Evolutionary conservation across 2,797 vertebrate genomes (phyloP), one percentile per base, ranked within the genome.

Genomic region (Sebastes iracundus): DNA sequence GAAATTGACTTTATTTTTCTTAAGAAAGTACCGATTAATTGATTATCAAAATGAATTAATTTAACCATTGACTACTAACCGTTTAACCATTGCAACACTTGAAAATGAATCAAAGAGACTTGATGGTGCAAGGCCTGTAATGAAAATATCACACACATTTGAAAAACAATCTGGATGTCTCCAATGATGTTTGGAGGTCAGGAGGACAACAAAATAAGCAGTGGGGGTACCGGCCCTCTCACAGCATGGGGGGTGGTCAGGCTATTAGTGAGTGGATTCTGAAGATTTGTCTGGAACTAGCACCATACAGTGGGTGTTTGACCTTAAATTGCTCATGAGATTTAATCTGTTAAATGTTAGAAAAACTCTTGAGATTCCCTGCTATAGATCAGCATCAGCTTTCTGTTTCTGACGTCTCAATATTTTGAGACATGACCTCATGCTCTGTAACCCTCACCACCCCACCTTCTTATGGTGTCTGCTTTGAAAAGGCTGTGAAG

Each of bases 401-500:
- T 46, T 73, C 38, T 67, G 14, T 75, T 75, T 63, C 8, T 14
- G 6, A 46, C 55, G 13, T 46, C 14, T 52, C 14, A 55, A 2
- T 28, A 7, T 70, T 70, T 60, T 28, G 22, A 35, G 20, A 53
- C n/a, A 22, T 58, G 38, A 46, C 58, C 9, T 53, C 27, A 65
- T n/a, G 11, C 12, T 25, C 22, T 64, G 25, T 63, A 28, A 28
- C 10, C 18, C 23, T 63, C 6, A 27, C 28, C 13, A 7, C 46
- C 6, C 8, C 4, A 5, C 7, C 27, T 7, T 20, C 30, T 70
- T 61, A 13, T 38, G 58, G 8, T 27, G 10, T 59, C 22, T 38
- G 18, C 18, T 63, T 53, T 67, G 22, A 64, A 78, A 72, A 33
- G 30, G 60, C 14, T 61, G 70, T 27, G 18, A 75, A 35, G 11